Percentiles rank a stretch among this genome's conserved stretches.
Conservation (phyloP, 1,140 invertebrate species). For the Pantala flavescens region DNA sequence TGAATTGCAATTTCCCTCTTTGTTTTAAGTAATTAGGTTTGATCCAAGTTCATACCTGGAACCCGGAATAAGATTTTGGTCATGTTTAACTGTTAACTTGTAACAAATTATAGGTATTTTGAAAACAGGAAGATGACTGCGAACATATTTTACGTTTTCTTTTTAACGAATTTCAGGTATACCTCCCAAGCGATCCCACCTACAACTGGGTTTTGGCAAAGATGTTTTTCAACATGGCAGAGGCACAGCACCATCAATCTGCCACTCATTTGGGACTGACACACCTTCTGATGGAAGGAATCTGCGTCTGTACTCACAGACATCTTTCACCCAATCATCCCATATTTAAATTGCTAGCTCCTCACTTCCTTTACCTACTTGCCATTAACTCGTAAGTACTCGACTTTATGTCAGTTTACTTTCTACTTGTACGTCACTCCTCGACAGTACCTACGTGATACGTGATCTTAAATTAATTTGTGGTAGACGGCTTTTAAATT, state of each 20-base stretch:
- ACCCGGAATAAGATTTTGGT: too few species aligned
- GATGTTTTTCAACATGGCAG: conserved; percentile 43
- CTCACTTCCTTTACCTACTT: conserved; percentile 39
- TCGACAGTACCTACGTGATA: too few species aligned
- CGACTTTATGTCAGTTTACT: not conserved
- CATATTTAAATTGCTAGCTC: conserved; percentile 38
- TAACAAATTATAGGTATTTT: too few species aligned
- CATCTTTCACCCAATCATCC: conserved; percentile 39
- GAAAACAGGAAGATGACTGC: too few species aligned
- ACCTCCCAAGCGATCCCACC: conserved; percentile 35
- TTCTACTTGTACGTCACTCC: too few species aligned
- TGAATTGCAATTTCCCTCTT: too few species aligned
- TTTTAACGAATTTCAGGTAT: conserved; percentile 29
- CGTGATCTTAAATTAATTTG: too few species aligned
- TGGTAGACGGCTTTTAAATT: too few species aligned
- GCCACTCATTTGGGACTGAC: conserved; percentile 38
- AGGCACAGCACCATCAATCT: conserved; percentile 39
- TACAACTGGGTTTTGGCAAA: conserved; percentile 40
- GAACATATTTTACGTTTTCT: not conserved
- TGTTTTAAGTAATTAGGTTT: too few species aligned
- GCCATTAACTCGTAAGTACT: conserved; percentile 34
- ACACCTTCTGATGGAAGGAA: conserved; percentile 40
- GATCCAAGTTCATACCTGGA: too few species aligned
- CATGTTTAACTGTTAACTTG: too few species aligned
- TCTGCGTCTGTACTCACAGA: conserved; percentile 34